Evolutionary conservation across 2,113 vertebrate species (phyloP).

Genomic region (Platysternon megacephalum): DNA sequence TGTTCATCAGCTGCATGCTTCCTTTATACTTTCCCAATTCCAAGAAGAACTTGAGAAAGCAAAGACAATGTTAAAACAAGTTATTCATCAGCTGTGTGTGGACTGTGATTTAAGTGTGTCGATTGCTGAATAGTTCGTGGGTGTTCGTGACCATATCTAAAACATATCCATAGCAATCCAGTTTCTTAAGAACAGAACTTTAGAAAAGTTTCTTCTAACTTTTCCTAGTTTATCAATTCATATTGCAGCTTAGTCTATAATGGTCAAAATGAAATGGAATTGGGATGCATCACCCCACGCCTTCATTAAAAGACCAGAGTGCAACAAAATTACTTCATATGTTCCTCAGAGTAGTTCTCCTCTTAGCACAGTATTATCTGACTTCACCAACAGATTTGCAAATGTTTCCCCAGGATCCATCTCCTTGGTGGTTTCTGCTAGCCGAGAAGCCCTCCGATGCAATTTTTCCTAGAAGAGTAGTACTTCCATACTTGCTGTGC

Average conservation of each 20-base stretch:
- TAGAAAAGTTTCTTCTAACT: neutral
- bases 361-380: neutral
- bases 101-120: neutral
- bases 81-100: neutral
- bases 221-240: neutral
- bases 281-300: neutral
- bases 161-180: neutral
- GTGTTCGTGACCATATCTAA: neutral
- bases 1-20: neutral
- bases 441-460: neutral
- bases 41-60: accelerated
- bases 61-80: neutral
- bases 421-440: neutral
- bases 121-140: neutral
- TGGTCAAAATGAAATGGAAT: neutral
- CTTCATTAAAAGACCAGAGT: neutral
- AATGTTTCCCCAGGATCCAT: neutral
- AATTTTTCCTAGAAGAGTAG: neutral
- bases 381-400: neutral
- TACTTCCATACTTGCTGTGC: neutral
- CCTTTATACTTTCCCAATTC: neutral
- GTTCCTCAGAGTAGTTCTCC: neutral
- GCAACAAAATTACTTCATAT: neutral
- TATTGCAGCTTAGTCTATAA: neutral
- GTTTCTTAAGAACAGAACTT: neutral